A percentile compares a stretch with the other conserved stretches of the same genome.
phyloP scores from a whole-genome alignment of 2,888 invertebrate species.

The Meteorus cinctellus region DNA sequence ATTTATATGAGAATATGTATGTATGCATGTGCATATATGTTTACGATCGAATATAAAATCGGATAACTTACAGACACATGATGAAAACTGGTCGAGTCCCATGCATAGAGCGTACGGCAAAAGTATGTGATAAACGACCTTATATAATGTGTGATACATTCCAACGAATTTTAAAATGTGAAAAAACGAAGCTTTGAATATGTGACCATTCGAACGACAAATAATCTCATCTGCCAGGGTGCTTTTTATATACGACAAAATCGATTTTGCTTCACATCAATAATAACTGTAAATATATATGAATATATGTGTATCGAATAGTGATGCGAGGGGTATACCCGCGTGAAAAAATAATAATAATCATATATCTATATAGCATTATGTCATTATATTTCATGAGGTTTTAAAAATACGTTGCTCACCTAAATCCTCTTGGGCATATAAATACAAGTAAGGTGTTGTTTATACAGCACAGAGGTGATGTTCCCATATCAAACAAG shows the following conservation, averaged over 20 bases:
- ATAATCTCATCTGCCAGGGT: constrained; percentile 37
- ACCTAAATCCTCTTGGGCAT: constrained; percentile 25
- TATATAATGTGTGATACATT: constrained; percentile 46
- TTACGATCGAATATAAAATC: constrained; percentile 45
- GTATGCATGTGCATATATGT: constrained; percentile 45
- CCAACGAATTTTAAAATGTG: constrained; percentile 44
- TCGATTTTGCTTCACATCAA: constrained; percentile 34
- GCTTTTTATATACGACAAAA: constrained; percentile 36
- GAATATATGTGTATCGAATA: constrained; percentile 22
- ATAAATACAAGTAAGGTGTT: constrained; percentile 24
- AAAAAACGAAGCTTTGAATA: constrained; percentile 37
- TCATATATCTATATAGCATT: constrained; percentile 6
- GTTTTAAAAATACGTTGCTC: constrained; percentile 26
- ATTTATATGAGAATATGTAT: constrained; percentile 42
- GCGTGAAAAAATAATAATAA: constrained; percentile 26
- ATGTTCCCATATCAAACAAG: constrained; percentile 42
- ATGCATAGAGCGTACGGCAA: constrained; percentile 58
- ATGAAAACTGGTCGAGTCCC: constrained; percentile 57
- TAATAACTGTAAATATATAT: not conserved
- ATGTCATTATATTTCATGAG: constrained; percentile 33
- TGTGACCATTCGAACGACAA: constrained; percentile 41
- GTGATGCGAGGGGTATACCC: constrained; percentile 19
- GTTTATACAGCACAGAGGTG: constrained; percentile 2
- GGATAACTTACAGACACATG: constrained; percentile 53
- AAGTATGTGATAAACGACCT: constrained; percentile 47